Evolutionary conservation across 2,113 vertebrate genomes (phyloP).

Genomic region (Podiceps cristatus): DNA sequence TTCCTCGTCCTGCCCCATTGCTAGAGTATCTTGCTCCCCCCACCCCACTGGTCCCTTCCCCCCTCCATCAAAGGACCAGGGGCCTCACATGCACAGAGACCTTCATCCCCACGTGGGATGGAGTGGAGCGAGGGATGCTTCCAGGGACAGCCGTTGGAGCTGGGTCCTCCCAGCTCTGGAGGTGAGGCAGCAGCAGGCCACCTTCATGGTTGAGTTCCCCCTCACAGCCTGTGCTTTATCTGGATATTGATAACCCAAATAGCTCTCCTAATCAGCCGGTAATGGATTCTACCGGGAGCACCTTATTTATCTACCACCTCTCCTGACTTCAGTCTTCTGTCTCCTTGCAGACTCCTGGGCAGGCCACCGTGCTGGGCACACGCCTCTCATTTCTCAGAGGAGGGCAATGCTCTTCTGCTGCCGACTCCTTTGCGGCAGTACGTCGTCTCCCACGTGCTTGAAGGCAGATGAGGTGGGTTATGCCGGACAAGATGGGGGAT

Average conservation of each 20-base stretch:
- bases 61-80: background rate
- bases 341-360: background rate
- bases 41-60: accelerated
- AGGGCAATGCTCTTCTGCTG: background rate
- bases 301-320: conserved; percentile 42
- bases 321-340: background rate
- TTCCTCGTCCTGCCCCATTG: background rate
- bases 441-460: background rate
- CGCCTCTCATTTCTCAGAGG: background rate
- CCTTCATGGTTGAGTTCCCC: conserved; percentile 51
- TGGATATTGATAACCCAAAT: conserved; percentile 33
- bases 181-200: background rate
- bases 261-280: conserved; percentile 11
- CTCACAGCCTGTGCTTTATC: conserved; percentile 33
- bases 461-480: background rate
- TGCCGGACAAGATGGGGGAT: background rate
- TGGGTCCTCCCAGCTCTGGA: background rate
- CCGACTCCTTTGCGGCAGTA: accelerated
- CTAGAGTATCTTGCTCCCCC: accelerated
- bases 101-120: accelerated
- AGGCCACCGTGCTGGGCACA: accelerated
- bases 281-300: background rate
- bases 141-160: accelerated
- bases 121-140: accelerated
- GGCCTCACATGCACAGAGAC: accelerated